These are phyloP conservation scores for Drosophila falleni DNA, from an alignment of 2,888 invertebrate genomes.

Conservation along the genomic window DNA sequence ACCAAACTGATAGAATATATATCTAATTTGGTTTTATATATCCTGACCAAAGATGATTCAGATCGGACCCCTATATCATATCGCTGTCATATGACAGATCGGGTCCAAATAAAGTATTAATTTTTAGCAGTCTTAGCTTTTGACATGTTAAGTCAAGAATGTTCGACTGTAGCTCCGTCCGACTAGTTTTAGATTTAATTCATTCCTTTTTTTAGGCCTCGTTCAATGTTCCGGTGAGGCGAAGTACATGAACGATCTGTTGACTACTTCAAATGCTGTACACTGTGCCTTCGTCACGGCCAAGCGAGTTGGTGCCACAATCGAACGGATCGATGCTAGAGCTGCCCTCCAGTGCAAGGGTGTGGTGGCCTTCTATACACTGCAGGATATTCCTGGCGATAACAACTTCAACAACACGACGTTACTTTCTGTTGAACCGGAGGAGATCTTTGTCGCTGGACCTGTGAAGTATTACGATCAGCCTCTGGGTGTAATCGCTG, in stretches of 20 bases:
- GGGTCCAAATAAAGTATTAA: no score
- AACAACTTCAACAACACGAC: slow-evolving; percentile 86
- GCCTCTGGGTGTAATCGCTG: slow-evolving; percentile 91
- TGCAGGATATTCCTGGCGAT: slow-evolving; percentile 88
- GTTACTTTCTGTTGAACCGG: slow-evolving; percentile 71
- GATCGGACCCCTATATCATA: no score
- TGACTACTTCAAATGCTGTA: slow-evolving; percentile 88
- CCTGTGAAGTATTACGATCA: slow-evolving; percentile 88
- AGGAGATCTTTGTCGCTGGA: slow-evolving; percentile 83
- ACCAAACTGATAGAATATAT: no score
- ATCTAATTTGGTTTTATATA: no score
- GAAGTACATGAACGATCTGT: slow-evolving; percentile 91
- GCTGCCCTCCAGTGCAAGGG: slow-evolving; percentile 87
- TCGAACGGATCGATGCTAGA: slow-evolving; percentile 84
- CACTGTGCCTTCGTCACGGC: slow-evolving; percentile 87
- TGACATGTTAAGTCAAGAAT: no score
- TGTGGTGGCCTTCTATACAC: slow-evolving; percentile 87
- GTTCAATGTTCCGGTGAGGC: slow-evolving; percentile 91
- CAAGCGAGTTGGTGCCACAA: slow-evolving; percentile 87
- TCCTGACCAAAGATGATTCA: no score
- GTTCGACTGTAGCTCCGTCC: no score
- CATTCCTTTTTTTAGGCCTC: slow-evolving; percentile 36
- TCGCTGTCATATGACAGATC: no score
- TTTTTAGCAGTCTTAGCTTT: no score
- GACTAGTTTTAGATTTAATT: fast-evolving